Percentiles rank a stretch among this genome's conserved stretches.
phyloP scores from a whole-genome alignment of 2,113 vertebrate species.

The Urocynchramus pylzowi region DNA sequence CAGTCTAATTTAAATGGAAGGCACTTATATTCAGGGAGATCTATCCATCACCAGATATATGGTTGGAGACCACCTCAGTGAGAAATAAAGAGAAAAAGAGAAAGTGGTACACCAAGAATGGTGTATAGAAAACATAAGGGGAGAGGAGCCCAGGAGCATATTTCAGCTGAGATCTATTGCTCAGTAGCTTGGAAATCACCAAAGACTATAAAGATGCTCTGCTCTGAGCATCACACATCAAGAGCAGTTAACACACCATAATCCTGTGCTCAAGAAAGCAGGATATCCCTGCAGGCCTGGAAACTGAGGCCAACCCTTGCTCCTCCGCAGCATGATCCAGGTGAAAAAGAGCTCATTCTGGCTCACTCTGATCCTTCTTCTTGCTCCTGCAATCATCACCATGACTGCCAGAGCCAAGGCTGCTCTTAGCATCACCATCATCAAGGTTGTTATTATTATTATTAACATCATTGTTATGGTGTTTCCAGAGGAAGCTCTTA shows the following conservation, averaged over 20 bases:
- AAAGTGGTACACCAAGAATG: neutral
- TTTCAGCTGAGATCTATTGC: neutral
- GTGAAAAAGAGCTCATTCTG: conserved; percentile 31
- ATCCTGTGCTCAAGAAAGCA: neutral
- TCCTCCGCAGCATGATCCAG: neutral
- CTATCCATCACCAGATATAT: neutral
- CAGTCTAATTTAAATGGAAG: neutral
- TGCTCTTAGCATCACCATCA: conserved; percentile 48
- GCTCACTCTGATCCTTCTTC: conserved; percentile 3
- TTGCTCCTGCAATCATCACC: conserved; percentile 21
- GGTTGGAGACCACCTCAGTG: neutral
- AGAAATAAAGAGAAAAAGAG: neutral
- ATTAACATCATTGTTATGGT: conserved; percentile 67
- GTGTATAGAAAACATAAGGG: neutral
- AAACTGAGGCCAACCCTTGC: neutral
- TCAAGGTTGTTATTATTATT: conserved; percentile 62
- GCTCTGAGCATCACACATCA: neutral
- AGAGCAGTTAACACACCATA: neutral
- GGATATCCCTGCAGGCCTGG: neutral
- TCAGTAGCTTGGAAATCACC: neutral
- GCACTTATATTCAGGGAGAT: neutral
- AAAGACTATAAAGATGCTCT: neutral
- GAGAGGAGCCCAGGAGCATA: neutral
- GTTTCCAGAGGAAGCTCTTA: conserved; percentile 66
- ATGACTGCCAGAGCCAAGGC: conserved; percentile 36